These are phyloP conservation scores for Spicauda simplicius DNA, from an alignment of 2,888 invertebrate genomes.

Conservation along the genomic window DNA sequence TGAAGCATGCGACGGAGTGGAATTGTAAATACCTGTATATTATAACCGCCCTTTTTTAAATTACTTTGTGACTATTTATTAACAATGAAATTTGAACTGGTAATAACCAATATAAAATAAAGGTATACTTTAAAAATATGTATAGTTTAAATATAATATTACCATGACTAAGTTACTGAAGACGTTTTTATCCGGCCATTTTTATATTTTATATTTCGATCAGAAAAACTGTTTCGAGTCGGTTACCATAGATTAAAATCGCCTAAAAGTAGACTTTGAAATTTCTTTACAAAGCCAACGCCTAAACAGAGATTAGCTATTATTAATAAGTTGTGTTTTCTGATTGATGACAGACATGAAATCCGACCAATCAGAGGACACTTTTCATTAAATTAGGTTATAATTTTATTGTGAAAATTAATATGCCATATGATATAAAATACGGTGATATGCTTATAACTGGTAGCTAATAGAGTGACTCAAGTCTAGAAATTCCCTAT, in stretches of 20 bases:
- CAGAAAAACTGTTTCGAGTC: background rate
- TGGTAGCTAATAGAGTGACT: background rate
- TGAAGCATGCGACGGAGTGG: background rate
- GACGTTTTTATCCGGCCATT: background rate
- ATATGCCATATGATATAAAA: conserved; percentile 17
- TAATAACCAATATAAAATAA: no score
- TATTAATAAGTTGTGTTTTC: conserved; percentile 14
- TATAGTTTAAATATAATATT: background rate
- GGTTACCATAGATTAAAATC: conserved; percentile 24
- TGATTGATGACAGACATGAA: conserved; percentile 20
- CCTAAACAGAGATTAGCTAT: conserved; percentile 28
- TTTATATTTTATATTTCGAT: background rate
- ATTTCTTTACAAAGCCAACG: conserved; percentile 4
- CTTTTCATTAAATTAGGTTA: conserved; percentile 23
- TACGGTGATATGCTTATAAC: no score
- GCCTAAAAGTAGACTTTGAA: conserved; percentile 7
- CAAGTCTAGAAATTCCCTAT: background rate
- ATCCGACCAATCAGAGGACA: conserved; percentile 27
- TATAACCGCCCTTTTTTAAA: background rate
- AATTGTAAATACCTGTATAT: background rate
- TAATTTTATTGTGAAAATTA: conserved; percentile 18
- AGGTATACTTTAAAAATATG: background rate
- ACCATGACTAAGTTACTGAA: background rate
- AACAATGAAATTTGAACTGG: background rate
- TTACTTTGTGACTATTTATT: background rate